phyloP scores from a whole-genome alignment of 2,888 invertebrate genomes.

The Tanaodytes sp. region DNA sequence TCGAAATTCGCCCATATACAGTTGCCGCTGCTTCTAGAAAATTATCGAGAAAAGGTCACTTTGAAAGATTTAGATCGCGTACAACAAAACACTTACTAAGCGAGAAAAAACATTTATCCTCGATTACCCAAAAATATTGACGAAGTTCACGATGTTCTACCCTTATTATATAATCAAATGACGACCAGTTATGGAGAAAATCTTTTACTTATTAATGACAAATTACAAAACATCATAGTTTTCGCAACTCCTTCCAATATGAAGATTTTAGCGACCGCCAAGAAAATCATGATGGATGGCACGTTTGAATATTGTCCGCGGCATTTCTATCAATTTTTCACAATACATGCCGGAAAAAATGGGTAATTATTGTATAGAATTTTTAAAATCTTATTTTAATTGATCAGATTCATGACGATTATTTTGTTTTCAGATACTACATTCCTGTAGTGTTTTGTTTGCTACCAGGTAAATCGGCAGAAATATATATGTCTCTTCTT shows the following conservation, averaged over 20 bases:
- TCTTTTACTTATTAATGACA: conserved; percentile 1
- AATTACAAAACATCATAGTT: not conserved
- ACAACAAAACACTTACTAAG: conserved; percentile 4
- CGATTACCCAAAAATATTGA: not conserved
- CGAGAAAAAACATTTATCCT: not conserved
- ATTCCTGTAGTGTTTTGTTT: conserved; percentile 13
- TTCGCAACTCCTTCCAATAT: conserved; percentile 5
- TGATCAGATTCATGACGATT: not conserved
- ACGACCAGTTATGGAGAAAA: conserved; percentile 11
- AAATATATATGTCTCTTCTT: conserved; percentile 1
- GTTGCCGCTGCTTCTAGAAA: not conserved
- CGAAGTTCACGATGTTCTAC: conserved; percentile 8
- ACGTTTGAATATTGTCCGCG: conserved; percentile 10
- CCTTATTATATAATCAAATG: not conserved
- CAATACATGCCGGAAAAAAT: not conserved
- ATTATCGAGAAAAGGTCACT: not conserved
- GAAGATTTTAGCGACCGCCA: not conserved
- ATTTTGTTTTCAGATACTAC: not conserved
- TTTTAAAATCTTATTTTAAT: not conserved
- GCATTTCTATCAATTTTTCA: conserved; percentile 1
- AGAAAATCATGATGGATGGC: conserved; percentile 11
- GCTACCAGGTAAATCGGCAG: conserved; percentile 5
- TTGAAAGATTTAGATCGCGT: not conserved
- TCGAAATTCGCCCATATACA: conserved; percentile 7
- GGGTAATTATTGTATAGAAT: not conserved